These are phyloP conservation scores for Ophion costatus DNA, from an alignment of 2,888 invertebrate species.

Conservation along the genomic window DNA sequence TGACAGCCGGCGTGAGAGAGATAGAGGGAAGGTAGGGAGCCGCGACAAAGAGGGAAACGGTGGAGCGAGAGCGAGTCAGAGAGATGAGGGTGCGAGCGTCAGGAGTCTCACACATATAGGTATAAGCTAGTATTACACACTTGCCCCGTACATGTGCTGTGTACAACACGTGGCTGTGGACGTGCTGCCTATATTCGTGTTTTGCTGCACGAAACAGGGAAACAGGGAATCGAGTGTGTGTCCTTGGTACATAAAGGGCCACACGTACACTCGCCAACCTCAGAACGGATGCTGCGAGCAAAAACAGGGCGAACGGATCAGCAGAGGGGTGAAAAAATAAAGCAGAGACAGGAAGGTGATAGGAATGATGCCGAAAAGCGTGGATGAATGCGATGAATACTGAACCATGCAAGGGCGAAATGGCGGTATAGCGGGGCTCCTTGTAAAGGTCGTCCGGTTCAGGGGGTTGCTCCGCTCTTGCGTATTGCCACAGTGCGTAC, in stretches of 20 bases:
- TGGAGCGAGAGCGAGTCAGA: background rate
- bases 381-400: constrained; percentile 74
- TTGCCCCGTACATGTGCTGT: constrained; percentile 38
- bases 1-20: constrained; percentile 76
- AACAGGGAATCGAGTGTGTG: background rate
- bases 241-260: constrained; percentile 12
- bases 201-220: constrained; percentile 22
- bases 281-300: constrained; percentile 59
- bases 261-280: background rate
- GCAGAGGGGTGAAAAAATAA: constrained; percentile 2
- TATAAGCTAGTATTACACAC: background rate
- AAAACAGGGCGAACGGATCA: constrained; percentile 43
- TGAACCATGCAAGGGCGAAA: constrained; percentile 66
- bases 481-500: constrained; percentile 31
- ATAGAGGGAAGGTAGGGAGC: constrained; percentile 68
- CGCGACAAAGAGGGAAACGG: constrained; percentile 68
- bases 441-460: constrained; percentile 16
- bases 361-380: constrained; percentile 66
- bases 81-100: constrained; percentile 55
- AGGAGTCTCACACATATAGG: constrained; percentile 31
- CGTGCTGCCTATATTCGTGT: constrained; percentile 14
- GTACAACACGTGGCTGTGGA: constrained; percentile 63
- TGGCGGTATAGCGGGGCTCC: constrained; percentile 38
- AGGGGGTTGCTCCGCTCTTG: constrained; percentile 51
- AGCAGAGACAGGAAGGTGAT: constrained; percentile 24